Conservation (phyloP, 2,113 vertebrate genomes). For the Microtus pennsylvanicus region DNA sequence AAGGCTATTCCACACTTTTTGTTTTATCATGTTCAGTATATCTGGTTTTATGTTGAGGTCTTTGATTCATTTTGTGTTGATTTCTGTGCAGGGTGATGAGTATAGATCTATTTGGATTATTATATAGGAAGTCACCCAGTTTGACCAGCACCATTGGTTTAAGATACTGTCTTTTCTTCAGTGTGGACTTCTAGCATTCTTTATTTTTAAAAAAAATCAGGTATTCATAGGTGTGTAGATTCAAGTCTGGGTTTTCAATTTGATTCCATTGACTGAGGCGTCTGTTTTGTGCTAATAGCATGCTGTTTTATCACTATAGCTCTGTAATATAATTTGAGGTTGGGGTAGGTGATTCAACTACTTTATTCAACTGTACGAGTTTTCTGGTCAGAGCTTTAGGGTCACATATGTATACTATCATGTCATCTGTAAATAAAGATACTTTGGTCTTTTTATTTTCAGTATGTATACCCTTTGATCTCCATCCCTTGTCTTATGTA, state of each 20-base stretch:
- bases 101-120: neutral
- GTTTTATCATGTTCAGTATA: neutral
- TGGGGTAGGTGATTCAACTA: neutral
- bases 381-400: neutral
- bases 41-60: neutral
- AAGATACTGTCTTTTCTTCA: neutral
- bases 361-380: neutral
- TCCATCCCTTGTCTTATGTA: neutral
- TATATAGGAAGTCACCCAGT: neutral
- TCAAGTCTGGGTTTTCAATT: neutral
- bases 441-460: neutral
- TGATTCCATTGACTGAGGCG: neutral
- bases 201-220: neutral
- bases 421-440: neutral
- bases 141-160: neutral
- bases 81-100: neutral
- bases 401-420: neutral
- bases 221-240: neutral
- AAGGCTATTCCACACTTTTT: neutral
- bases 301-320: neutral
- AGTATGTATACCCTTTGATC: neutral
- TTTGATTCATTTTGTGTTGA: neutral
- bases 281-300: neutral
- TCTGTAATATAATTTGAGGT: neutral
- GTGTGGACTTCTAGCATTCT: neutral